Base-by-base conservation (phyloP, 1,140 invertebrate species). In the Hestina assimilis region DNA sequence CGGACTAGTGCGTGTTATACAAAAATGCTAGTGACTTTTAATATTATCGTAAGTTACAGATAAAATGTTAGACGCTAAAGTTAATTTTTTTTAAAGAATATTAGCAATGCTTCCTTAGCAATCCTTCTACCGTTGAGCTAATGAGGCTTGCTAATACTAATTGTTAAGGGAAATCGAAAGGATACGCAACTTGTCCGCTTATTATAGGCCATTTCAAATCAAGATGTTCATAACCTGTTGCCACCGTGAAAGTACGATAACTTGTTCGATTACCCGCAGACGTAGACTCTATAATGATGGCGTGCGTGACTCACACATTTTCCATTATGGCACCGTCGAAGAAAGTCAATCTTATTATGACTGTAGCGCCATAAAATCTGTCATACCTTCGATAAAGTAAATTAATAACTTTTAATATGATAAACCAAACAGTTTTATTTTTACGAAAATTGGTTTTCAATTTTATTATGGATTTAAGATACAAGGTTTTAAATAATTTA, bases 211-310 rank as follows among this genome's bases (percentile, higher is more conserved):
- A 9, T 38, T 28, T n/a, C 47, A 38, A 43, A 45, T 46, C 52
- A 54, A 45, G 41, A 46, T 20, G 17, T 11, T 9, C 17, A 54
- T 38, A 45, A 46, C 41, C 31, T 35, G 52, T 45, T 46, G 29
- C 52, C 52, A 54, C 52, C 42, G 52, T 54, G 41, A 46, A 54
- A 54, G 52, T 54, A 19, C 40, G 15, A 35, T 33, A 53, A 35
- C 29, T 45, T 14, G 52, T 54, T 54, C 28, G 29, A 15, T 24
- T 23, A 23, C 19, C 26, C 11, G n/a, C n/a, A 42, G 42, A 21
- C 15, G 4, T 12, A 33, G 17, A 42, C 50, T 23, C 15, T 20
- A 21, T 24, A 54, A 45, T 23, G 52, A 38, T 45, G 29, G 28
- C 20, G 42, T 17, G 40, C 14, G 43, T 54, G 52, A 54, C 41